A percentile compares a stretch with the other conserved stretches of the same genome.
phyloP scores from a whole-genome alignment of 2,888 invertebrate genomes.

The Aelia acuminata region DNA sequence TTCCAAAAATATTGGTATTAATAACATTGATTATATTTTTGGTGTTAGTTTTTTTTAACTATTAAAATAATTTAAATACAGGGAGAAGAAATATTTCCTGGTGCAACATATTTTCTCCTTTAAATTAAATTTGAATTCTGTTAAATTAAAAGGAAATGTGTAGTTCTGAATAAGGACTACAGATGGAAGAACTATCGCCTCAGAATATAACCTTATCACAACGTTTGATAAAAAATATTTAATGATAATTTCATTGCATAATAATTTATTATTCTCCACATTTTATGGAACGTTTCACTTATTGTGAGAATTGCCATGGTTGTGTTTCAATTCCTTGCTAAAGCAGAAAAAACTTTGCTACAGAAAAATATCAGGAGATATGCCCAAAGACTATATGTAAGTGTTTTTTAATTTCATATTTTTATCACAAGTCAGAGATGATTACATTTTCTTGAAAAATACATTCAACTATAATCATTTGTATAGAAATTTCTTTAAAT shows the following conservation, averaged over 20 bases:
- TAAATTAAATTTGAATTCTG: too few species aligned
- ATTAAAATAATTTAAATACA: too few species aligned
- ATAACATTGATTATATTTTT: too few species aligned
- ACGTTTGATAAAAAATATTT: background rate
- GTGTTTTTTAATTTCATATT: background rate
- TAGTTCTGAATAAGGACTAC: background rate
- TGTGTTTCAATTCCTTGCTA: background rate
- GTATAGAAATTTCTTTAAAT: background rate
- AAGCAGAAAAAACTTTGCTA: background rate
- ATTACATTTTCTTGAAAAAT: too few species aligned
- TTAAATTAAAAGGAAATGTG: background rate
- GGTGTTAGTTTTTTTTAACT: too few species aligned
- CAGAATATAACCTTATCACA: background rate
- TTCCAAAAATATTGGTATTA: too few species aligned
- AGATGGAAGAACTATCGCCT: background rate
- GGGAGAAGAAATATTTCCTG: too few species aligned
- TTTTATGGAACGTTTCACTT: background rate
- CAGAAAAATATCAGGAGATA: background rate
- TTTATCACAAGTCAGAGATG: too few species aligned
- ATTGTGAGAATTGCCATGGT: background rate
- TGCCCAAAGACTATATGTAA: background rate
- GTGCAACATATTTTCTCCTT: too few species aligned
- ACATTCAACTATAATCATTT: too few species aligned
- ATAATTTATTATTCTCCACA: background rate
- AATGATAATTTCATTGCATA: background rate